Percentiles rank a stretch among this genome's conserved stretches.
phyloP scores from a whole-genome alignment of 92 coral and sea anemone species.

The Porites evermanni region DNA sequence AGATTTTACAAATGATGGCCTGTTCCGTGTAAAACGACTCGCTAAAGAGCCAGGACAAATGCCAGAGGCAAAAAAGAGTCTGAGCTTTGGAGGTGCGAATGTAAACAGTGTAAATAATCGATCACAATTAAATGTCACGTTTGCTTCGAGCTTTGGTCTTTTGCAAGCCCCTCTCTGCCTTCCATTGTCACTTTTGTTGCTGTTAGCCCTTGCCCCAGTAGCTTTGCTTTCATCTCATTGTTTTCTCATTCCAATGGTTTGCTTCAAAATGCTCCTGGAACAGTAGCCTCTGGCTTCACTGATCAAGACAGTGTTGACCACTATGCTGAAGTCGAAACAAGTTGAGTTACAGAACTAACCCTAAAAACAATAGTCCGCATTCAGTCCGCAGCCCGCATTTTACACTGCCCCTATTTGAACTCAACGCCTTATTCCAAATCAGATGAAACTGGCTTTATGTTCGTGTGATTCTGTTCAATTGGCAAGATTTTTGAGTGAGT shows the following conservation, averaged over 20 bases:
- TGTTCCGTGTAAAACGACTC: conserved; percentile 31
- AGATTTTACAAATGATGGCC: conserved; percentile 39
- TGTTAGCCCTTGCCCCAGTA: conserved; percentile 20
- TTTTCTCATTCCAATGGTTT: conserved; percentile 7
- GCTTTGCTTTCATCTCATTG: not conserved
- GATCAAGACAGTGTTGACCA: conserved; percentile 6
- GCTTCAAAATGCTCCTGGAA: conserved; percentile 21
- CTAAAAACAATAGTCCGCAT: too few species aligned
- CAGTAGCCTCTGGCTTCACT: not conserved
- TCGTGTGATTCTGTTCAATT: too few species aligned
- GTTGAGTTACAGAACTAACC: conserved; percentile 3
- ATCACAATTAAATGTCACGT: not conserved
- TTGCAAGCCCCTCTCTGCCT: conserved; percentile 31
- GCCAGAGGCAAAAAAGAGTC: conserved; percentile 50
- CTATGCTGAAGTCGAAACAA: conserved; percentile 30
- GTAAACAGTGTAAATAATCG: not conserved
- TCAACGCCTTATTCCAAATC: too few species aligned
- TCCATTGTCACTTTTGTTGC: conserved; percentile 6
- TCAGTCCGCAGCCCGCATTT: too few species aligned
- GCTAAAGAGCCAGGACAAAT: conserved; percentile 43
- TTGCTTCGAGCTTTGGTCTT: conserved; percentile 6
- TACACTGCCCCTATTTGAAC: too few species aligned
- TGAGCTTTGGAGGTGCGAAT: not conserved
- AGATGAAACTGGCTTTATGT: too few species aligned
- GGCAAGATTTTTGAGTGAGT: too few species aligned